phyloP scores from a whole-genome alignment of 2,888 invertebrate species.

The Pandemis heparana region DNA sequence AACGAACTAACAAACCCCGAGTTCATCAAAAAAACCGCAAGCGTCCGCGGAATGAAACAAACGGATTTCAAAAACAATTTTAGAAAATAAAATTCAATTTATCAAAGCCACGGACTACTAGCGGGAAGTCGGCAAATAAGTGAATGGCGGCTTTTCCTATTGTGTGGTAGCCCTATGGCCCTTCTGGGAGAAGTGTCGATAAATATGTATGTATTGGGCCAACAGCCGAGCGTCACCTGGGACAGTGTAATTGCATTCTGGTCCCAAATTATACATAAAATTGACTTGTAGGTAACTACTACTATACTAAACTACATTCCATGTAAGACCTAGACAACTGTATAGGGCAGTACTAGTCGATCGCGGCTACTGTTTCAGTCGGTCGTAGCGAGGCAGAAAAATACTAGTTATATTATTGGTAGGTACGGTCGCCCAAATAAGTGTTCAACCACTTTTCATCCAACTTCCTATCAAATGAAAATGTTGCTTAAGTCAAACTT shows the following conservation, averaged over 20 bases:
- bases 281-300: constrained; percentile 45
- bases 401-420: too few species aligned
- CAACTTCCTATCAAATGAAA: too few species aligned
- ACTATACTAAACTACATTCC: constrained; percentile 28
- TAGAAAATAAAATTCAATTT: neutral
- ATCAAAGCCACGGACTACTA: neutral
- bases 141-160: neutral
- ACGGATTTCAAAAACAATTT: neutral
- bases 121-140: neutral
- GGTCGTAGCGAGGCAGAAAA: too few species aligned
- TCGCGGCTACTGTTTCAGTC: too few species aligned
- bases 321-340: neutral
- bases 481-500: too few species aligned
- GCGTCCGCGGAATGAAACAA: neutral
- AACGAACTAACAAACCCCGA: too few species aligned
- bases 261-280: constrained; percentile 61
- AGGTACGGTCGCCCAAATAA: too few species aligned
- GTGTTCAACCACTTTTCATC: too few species aligned
- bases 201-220: constrained; percentile 71
- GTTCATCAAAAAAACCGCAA: neutral
- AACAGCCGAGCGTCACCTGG: constrained; percentile 63
- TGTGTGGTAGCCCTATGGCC: constrained; percentile 33
- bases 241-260: constrained; percentile 64
- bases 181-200: constrained; percentile 55
- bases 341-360: too few species aligned